Evolutionary conservation across 2,113 vertebrate genomes (phyloP), one percentile per base, ranked within the genome.

Genomic region (Menura novaehollandiae): DNA sequence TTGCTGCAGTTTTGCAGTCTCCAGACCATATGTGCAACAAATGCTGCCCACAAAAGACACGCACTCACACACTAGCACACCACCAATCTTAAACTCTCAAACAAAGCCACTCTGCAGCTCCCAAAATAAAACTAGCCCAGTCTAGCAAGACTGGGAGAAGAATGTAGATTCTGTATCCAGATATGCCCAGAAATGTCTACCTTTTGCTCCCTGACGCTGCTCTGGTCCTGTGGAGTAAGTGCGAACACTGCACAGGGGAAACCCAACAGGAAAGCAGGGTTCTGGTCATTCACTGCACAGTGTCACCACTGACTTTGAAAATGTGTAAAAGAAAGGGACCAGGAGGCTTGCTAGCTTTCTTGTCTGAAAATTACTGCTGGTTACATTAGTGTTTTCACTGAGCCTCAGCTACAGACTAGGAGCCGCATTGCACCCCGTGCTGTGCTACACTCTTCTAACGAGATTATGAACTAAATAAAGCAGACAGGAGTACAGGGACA

Each of bases 1-100:
- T 69, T n/a, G 62, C 53, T 49, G 71, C 79, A 90, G 49, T 21
- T 88, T 27, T 69, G 80, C 72, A 15, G 75, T 30, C 79, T 94
- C 72, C 83, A 84, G 76, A 83, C 68, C 63, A 35, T 5, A 51
- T 5, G 72, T 51, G 33, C 75, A 84, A 30, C 28, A 69, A 92
- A 46, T 1, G 0, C 51, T 73, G 91, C 55, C 72, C 17, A 1
- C 72, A 88, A 28, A 62, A 63, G 59, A 23, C 71, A 23, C 0
- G 0, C 15, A 15, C 15, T 35, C 23, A 1, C 27, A n/a, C 19
- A 4, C 27, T 26, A 19, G 10, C 21, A 23, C 63, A 44, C 13
- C 59, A 73, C 30, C 35, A 21, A 7, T 2, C 41, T 64, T 26
- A 49, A 62, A 55, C 17, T 37, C 51, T 6, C 60, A 23, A 64